Evolutionary conservation across 2,113 vertebrate genomes (phyloP), one percentile per base, ranked within the genome.

Genomic region (Coturnix japonica): DNA sequence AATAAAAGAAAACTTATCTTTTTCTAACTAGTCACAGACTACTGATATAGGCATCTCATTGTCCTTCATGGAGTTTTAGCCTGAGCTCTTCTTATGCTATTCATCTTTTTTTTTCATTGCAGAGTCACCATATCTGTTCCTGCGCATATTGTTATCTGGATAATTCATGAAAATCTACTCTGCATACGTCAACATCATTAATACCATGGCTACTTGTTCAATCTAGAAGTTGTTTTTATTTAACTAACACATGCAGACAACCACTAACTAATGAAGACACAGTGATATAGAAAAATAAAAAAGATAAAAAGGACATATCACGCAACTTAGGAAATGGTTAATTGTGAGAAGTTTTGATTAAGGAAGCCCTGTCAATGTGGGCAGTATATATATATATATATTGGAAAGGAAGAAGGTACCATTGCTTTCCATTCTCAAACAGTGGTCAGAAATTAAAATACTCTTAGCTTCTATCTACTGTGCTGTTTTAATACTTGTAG

Each of bases 361-460:
- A 77, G 11, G 9, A 80, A 80, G 5, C 1, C 23, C 5, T 25
- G 57, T 57, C 14, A 0, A 1, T 2, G 28, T 9, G 13, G n/a
- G n/a, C n/a, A n/a, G n/a, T 37, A 37, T 8, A 7, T 37, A 37
- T 37, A 37, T 37, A 37, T 37, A 37, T 37, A 28, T 53, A 4
- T 4, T 18, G 31, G 31, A 63, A 77, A 46, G 37, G 19, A 74
- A 54, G 9, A 63, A 4, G 4, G 3, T 7, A 31, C 5, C 11
- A 67, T 61, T 8, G 33, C 3, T 83, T 70, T 35, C 11, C 12
- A 17, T 41, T 67, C 9, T 9, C 21, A 64, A 60, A 67, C 41
- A 76, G 49, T 11, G 51, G 15, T 49, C 1, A 87, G 70, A 87
- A 87, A 7, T 10, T 15, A 7, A 12, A 41, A 33, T 17, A 14